Evolutionary conservation across 2,888 invertebrate genomes (phyloP).

Genomic region (Cancer borealis): DNA sequence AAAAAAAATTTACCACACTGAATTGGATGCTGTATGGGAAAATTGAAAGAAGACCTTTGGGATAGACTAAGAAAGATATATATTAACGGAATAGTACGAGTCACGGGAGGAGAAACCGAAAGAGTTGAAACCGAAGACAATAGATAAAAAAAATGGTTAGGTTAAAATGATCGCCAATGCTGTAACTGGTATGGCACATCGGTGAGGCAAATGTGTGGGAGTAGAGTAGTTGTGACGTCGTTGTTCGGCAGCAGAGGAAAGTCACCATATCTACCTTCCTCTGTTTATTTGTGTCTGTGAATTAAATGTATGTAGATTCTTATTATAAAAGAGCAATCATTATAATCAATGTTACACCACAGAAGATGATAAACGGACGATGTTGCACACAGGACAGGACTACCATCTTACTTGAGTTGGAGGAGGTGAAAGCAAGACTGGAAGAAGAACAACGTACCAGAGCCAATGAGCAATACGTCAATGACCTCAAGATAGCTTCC

Average conservation of each 20-base stretch:
- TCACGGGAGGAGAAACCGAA: too few relatives aligned
- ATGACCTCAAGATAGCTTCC: constrained; percentile 3
- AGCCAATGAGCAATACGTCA: background rate
- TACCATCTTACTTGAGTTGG: background rate
- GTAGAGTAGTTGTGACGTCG: background rate
- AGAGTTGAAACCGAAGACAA: too few relatives aligned
- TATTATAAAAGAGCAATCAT: background rate
- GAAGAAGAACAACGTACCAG: background rate
- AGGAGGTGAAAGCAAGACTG: background rate
- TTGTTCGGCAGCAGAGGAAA: background rate
- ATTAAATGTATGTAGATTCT: background rate
- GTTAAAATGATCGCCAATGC: too few relatives aligned
- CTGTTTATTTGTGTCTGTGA: background rate
- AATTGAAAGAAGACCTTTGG: too few relatives aligned
- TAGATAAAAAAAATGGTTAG: too few relatives aligned
- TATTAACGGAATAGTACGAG: too few relatives aligned
- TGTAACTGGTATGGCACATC: too few relatives aligned
- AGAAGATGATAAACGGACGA: background rate
- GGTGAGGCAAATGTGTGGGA: background rate
- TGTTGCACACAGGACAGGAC: background rate
- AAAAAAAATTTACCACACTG: too few relatives aligned
- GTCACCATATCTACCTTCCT: background rate
- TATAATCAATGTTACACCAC: background rate
- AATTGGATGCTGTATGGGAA: too few relatives aligned
- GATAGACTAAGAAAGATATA: too few relatives aligned